A percentile compares a stretch with the other conserved stretches of the same genome.
These are phyloP conservation scores for Terrapene triunguis DNA, from an alignment of 2,113 vertebrate species.

Conservation along the genomic window DNA sequence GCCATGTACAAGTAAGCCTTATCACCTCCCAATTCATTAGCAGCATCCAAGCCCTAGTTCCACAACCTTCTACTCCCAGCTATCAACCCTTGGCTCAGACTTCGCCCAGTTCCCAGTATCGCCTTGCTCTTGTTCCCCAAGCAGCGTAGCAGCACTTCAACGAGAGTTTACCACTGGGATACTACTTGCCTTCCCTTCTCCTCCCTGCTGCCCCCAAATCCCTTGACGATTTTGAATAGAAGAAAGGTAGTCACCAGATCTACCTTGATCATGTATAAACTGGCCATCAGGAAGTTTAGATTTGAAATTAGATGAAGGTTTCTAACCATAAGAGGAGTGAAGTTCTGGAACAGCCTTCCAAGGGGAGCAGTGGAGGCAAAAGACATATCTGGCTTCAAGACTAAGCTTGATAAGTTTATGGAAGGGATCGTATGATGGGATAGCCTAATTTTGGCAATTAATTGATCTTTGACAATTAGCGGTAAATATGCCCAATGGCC, in stretches of 20 bases:
- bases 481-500: no score
- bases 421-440: no score
- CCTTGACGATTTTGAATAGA: background rate
- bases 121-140: background rate
- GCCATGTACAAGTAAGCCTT: background rate
- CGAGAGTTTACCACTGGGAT: background rate
- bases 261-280: background rate
- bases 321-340: no score
- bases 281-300: no score
- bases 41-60: background rate
- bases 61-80: background rate
- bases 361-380: no score
- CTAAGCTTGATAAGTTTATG: no score
- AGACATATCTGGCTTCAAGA: no score
- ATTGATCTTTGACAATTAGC: no score
- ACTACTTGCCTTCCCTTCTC: background rate
- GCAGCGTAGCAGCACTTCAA: background rate
- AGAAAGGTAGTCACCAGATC: background rate
- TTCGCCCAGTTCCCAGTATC: background rate
- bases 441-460: no score
- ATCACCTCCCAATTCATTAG: background rate
- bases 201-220: background rate
- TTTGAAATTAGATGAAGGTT: no score
- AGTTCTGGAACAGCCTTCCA: no score
- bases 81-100: background rate